phyloP scores from a whole-genome alignment of 2,113 vertebrate species.

The Blennius ocellaris region DNA sequence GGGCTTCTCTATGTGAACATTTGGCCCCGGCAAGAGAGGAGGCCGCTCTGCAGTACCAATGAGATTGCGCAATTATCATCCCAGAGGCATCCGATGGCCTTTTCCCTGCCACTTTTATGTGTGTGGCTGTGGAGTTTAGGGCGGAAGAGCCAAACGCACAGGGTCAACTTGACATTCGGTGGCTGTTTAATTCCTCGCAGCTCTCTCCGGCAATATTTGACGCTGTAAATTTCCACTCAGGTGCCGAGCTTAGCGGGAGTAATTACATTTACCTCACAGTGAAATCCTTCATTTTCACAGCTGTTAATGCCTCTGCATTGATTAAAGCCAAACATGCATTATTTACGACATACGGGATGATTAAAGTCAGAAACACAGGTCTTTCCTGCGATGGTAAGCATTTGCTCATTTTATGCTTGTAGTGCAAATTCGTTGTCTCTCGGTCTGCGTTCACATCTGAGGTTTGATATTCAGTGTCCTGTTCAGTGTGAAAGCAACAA shows the following conservation, averaged over 20 bases:
- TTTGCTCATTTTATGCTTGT: not conserved
- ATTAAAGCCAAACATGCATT: slow-evolving; percentile 2
- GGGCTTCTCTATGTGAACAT: slow-evolving; percentile 29
- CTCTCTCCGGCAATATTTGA: slow-evolving; percentile 1
- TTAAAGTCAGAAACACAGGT: not conserved
- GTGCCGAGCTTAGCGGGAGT: slow-evolving; percentile 7
- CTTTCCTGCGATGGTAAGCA: not conserved
- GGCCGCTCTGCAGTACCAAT: slow-evolving; percentile 56
- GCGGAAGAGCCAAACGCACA: slow-evolving; percentile 17
- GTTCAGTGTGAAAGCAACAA: not conserved
- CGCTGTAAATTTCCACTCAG: slow-evolving; percentile 18
- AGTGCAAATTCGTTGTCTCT: not conserved
- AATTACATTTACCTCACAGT: slow-evolving; percentile 15
- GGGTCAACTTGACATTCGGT: slow-evolving; percentile 49
- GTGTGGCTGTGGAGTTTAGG: slow-evolving; percentile 16
- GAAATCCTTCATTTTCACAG: slow-evolving; percentile 6
- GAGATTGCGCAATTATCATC: slow-evolving; percentile 52
- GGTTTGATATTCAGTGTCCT: not conserved
- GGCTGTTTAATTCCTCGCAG: slow-evolving; percentile 33
- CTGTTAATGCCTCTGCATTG: not conserved
- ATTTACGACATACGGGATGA: not conserved
- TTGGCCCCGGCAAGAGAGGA: slow-evolving; percentile 31
- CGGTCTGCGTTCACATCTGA: not conserved
- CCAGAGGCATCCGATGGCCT: slow-evolving; percentile 46
- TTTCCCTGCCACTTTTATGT: slow-evolving; percentile 31